Evolutionary conservation across 2,797 vertebrate species (phyloP).

Genomic region (Decapterus maruadsi): DNA sequence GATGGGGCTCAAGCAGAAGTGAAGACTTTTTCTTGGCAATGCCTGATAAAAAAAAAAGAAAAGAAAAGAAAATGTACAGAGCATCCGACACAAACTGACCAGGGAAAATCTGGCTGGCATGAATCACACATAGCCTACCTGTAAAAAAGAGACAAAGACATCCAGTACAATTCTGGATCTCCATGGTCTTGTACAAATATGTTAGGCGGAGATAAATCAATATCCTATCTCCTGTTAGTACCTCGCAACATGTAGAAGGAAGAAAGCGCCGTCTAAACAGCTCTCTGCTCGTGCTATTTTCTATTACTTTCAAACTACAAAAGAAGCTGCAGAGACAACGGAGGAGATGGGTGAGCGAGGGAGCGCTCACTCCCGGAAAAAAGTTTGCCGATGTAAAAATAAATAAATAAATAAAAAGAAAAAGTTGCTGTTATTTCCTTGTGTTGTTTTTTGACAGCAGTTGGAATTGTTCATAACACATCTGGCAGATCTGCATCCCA

Average conservation of each 20-base stretch:
- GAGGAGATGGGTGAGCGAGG: neutral
- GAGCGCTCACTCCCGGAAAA: constrained; percentile 17
- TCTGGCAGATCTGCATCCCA: constrained; percentile 54
- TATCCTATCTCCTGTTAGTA: constrained; percentile 57
- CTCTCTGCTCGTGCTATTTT: constrained; percentile 28
- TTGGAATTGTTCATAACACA: constrained; percentile 41
- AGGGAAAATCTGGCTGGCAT: neutral
- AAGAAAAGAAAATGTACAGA: neutral
- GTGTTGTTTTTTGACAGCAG: constrained; percentile 29
- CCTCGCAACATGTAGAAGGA: constrained; percentile 13
- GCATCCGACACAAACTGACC: constrained; percentile 6
- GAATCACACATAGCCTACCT: constrained; percentile 6
- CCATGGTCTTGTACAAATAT: constrained; percentile 46
- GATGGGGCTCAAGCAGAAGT: neutral
- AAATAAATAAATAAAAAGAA: neutral
- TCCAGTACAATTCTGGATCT: constrained; percentile 23
- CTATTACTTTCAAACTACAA: constrained; percentile 39
- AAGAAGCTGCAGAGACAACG: constrained; percentile 20
- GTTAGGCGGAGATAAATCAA: constrained; percentile 54
- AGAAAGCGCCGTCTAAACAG: constrained; percentile 18
- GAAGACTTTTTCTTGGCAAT: neutral
- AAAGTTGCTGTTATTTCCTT: constrained; percentile 35
- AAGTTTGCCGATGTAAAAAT: constrained; percentile 31
- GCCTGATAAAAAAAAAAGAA: neutral
- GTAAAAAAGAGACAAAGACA: constrained; percentile 19